A percentile compares a stretch with the other conserved stretches of the same genome.
Evolutionary conservation across 1,140 invertebrate genomes (phyloP).

Genomic region (Drosophila lacertosa): DNA sequence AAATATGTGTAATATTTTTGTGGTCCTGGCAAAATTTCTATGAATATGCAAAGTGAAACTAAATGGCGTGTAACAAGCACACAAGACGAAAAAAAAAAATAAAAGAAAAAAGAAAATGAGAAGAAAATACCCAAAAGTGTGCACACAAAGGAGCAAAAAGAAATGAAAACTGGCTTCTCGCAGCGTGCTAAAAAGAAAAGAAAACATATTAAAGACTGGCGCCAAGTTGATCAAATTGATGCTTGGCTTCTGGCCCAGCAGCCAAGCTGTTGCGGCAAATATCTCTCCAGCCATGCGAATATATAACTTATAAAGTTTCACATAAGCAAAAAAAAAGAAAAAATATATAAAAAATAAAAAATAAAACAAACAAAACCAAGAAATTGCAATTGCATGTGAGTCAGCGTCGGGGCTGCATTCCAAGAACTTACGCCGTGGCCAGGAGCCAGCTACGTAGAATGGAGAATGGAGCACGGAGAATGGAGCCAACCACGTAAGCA

Average conservation of each 20-base stretch:
- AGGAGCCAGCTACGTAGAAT: conserved; percentile 1
- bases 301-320: conserved; percentile 68
- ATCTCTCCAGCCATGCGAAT: conserved; percentile 9
- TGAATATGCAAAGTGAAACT: conserved; percentile 68
- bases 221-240: conserved; percentile 81
- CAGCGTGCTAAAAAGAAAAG: conserved; percentile 19
- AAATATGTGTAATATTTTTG: conserved; percentile 36
- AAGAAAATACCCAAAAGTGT: conserved; percentile 12
- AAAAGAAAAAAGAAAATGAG: conserved; percentile 30
- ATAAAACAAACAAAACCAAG: neutral
- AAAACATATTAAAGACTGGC: conserved; percentile 78
- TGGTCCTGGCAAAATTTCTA: conserved; percentile 46
- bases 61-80: conserved; percentile 74
- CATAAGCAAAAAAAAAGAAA: conserved; percentile 27
- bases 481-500: conserved; percentile 25
- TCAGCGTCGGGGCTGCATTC: conserved; percentile 11
- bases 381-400: conserved; percentile 43
- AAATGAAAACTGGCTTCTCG: conserved; percentile 12
- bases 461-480: neutral
- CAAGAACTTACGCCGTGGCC: conserved; percentile 10
- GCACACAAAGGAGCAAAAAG: neutral
- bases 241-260: conserved; percentile 67
- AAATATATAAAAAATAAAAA: neutral
- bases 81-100: conserved; percentile 4
- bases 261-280: conserved; percentile 52